phyloP scores from a whole-genome alignment of 2,113 vertebrate genomes.

The Camarhynchus parvulus region DNA sequence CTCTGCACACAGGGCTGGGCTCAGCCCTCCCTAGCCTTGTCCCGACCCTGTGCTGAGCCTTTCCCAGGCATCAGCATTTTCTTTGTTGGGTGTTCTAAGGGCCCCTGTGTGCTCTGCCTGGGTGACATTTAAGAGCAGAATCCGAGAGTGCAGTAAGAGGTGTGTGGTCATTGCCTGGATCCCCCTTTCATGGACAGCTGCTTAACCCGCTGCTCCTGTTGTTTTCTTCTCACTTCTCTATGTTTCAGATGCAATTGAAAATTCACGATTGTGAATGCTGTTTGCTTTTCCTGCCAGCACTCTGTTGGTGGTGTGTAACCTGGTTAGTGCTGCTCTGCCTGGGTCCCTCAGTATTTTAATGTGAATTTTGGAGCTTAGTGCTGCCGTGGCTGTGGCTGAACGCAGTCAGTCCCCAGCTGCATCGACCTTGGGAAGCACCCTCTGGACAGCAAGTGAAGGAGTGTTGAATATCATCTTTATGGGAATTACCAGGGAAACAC shows the following conservation, averaged over 20 bases:
- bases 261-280: not conserved
- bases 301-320: not conserved
- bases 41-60: not conserved
- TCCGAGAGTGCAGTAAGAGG: not conserved
- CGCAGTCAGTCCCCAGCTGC: accelerated
- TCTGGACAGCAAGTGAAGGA: not conserved
- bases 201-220: not conserved
- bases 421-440: not conserved
- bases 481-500: not conserved
- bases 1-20: accelerated
- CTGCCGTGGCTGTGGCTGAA: not conserved
- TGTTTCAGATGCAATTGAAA: not conserved
- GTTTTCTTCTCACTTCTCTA: constrained; percentile 2
- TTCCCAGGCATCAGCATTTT: constrained; percentile 24
- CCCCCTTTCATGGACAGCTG: not conserved
- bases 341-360: not conserved
- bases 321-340: not conserved
- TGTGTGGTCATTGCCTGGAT: not conserved
- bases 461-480: not conserved
- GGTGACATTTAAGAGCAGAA: constrained; percentile 41
- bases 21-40: not conserved
- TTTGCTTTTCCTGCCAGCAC: not conserved
- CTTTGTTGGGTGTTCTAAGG: not conserved
- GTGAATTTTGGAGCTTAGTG: not conserved
- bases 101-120: not conserved